Base-by-base conservation (phyloP, 2,113 vertebrate genomes). In the Pholis gunnellus region DNA sequence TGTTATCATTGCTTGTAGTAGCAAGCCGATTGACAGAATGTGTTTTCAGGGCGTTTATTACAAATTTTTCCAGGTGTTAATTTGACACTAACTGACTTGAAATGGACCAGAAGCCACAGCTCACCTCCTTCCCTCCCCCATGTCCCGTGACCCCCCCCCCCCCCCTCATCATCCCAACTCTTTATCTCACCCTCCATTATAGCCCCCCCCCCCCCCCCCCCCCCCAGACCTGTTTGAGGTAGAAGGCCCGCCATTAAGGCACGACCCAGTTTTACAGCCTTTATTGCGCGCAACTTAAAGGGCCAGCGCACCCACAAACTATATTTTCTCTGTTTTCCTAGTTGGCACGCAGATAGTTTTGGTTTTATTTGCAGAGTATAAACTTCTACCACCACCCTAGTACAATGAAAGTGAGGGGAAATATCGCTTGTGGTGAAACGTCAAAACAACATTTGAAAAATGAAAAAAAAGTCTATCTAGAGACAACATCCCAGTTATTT, bases 21-120 rank as follows among this genome's bases (percentile, higher is more conserved):
- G 38, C n/a, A 65, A 36, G 22, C 52, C 25, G 15, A 60, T 13
- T 27, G 48, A 54, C 25, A 63, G 76, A 54, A 82, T 70, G 3
- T 15, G n/a, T 67, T 73, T 83, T 78, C 17, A 18, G 60, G 31
- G 20, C 38, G 2, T 31, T 59, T 7, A 13, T 59, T 0, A 22
- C 6, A 67, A 60, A 70, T 14, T 27, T 60, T 60, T 50, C 15
- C 15, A 38, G 15, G 22, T 8, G 20, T 60, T 27, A 2, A 29
- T 50, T n/a, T 70, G 1, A 42, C 31, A 18, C 9, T 17, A 34
- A 31, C 84, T 88, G 84, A 82, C 27, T 88, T 88, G 87, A 91
- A 66, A 70, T 88, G 89, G 78, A 84, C 80, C 82, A 61, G 68
- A 74, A 48, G 71, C 82, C 74, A 34, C 68, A 83, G 68, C 70